Conservation (phyloP, 2,888 invertebrate species). For the Amphipyra berbera region DNA sequence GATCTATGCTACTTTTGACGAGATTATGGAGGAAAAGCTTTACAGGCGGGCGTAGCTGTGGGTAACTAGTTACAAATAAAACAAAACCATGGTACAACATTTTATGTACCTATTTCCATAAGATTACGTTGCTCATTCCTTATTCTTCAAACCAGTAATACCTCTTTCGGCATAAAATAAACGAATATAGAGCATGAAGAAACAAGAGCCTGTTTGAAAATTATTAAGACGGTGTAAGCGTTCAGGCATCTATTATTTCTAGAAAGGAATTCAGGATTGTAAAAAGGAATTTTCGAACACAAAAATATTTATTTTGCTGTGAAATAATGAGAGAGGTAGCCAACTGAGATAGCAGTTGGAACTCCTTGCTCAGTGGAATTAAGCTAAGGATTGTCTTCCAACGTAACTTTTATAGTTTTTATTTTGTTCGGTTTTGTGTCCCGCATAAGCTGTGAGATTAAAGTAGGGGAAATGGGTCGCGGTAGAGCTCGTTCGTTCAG, state of each 20-base stretch:
- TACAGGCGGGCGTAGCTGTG: background rate
- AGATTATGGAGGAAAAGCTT: no score
- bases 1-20: no score
- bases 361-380: constrained; percentile 47
- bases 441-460: constrained; percentile 36
- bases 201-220: constrained; percentile 46
- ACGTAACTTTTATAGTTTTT: constrained; percentile 43
- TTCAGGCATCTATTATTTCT: constrained; percentile 46
- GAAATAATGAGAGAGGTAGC: constrained; percentile 50
- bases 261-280: constrained; percentile 47
- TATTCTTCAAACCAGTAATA: constrained; percentile 39
- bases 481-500: constrained; percentile 19
- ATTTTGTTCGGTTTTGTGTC: constrained; percentile 34
- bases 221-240: constrained; percentile 50
- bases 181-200: constrained; percentile 36
- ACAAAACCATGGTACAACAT: background rate
- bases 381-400: constrained; percentile 52
- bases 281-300: constrained; percentile 41
- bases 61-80: background rate
- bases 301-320: constrained; percentile 54
- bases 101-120: constrained; percentile 14
- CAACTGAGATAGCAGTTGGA: constrained; percentile 46
- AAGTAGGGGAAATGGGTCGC: constrained; percentile 20
- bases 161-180: constrained; percentile 32
- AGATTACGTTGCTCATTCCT: constrained; percentile 16